A percentile compares a stretch with the other conserved stretches of the same genome.
phyloP scores from a whole-genome alignment of 2,888 invertebrate species.

The Dioctria linearis region DNA sequence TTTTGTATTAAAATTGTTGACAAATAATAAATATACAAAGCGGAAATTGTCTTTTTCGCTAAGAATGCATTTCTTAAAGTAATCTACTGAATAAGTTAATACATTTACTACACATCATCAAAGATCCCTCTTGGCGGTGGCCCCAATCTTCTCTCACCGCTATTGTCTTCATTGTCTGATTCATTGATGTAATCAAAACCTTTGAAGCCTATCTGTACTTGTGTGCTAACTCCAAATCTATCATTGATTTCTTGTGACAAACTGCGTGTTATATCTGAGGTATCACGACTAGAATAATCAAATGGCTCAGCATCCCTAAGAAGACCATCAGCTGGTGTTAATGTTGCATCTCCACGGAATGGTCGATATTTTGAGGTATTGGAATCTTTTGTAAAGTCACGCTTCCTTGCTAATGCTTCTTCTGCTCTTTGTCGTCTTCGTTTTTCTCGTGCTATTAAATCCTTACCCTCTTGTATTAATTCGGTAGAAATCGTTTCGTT shows the following conservation, averaged over 20 bases:
- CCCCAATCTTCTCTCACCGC: conserved; percentile 72
- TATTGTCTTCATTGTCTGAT: conserved; percentile 66
- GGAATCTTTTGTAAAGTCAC: conserved; percentile 68
- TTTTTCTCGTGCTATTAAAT: conserved; percentile 91
- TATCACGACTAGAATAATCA: conserved; percentile 76
- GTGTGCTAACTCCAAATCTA: conserved; percentile 78
- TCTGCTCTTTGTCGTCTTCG: conserved; percentile 85
- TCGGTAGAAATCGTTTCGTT: conserved; percentile 95
- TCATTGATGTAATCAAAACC: conserved; percentile 66
- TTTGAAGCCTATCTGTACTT: conserved; percentile 71
- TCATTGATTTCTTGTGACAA: conserved; percentile 76
- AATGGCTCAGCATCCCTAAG: conserved; percentile 82
- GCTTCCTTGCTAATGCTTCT: conserved; percentile 82
- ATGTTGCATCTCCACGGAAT: conserved; percentile 54
- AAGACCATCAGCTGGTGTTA: conserved; percentile 75
- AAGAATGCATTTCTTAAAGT: neutral
- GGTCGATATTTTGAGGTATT: conserved; percentile 59
- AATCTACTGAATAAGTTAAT: neutral
- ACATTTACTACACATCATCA: conserved; percentile 79
- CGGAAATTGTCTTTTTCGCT: too few species aligned
- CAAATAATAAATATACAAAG: too few species aligned
- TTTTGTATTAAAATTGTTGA: too few species aligned
- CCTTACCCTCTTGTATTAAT: conserved; percentile 93
- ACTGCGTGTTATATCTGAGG: conserved; percentile 67
- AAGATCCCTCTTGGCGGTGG: conserved; percentile 85